Percentiles rank a stretch among this genome's conserved stretches.
Evolutionary conservation across 2,888 invertebrate species (phyloP).

Genomic region (Phorcus lineatus): DNA sequence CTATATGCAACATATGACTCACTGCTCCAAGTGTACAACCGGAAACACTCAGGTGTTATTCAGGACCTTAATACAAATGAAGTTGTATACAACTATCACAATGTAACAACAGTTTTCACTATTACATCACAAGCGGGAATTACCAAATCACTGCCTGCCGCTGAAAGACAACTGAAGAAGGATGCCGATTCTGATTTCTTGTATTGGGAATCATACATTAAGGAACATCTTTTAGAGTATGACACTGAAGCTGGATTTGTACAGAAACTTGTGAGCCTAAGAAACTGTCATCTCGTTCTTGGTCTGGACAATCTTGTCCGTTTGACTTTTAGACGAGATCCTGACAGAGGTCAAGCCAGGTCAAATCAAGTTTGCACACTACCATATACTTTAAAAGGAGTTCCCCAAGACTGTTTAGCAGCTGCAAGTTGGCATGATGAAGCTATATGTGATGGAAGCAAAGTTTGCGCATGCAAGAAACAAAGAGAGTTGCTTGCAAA

Average conservation of each 20-base stretch:
- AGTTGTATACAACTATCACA: neutral
- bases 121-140: neutral
- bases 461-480: neutral
- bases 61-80: neutral
- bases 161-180: neutral
- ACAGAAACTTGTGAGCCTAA: neutral
- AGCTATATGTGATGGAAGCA: neutral
- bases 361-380: slow-evolving; percentile 5
- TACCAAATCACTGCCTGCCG: neutral
- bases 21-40: neutral
- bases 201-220: neutral
- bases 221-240: neutral
- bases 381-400: slow-evolving; percentile 14
- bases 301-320: slow-evolving; percentile 9
- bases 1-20: too few species aligned
- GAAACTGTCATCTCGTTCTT: neutral
- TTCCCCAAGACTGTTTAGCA: neutral
- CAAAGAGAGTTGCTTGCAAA: neutral
- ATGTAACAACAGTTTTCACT: neutral
- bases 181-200: neutral
- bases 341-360: neutral
- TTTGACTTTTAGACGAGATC: neutral
- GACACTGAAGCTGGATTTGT: neutral
- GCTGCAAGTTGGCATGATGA: neutral
- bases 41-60: neutral